Conservation (phyloP, 2,888 invertebrate genomes). For the Rhagonycha lutea region DNA sequence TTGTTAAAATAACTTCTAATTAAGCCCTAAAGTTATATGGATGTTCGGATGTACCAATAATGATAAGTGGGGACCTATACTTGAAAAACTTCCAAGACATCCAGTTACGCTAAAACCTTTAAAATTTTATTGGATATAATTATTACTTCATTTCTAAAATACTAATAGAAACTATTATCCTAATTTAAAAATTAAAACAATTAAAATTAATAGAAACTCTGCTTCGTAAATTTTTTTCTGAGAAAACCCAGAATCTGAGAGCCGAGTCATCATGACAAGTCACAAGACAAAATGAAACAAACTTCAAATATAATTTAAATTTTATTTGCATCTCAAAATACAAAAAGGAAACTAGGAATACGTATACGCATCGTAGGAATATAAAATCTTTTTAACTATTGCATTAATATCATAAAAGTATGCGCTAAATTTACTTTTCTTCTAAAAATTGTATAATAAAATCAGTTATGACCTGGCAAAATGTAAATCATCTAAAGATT, state of each 20-base stretch:
- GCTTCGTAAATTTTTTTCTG: not conserved
- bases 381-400: not conserved
- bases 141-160: not conserved
- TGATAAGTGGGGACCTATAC: not conserved
- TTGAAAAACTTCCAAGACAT: not conserved
- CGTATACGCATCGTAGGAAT: no score
- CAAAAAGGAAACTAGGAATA: not conserved
- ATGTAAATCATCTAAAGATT: not conserved
- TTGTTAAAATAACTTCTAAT: not conserved
- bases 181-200: not conserved
- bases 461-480: not conserved
- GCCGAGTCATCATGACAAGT: not conserved
- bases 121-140: not conserved
- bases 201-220: not conserved
- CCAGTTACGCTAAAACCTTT: not conserved
- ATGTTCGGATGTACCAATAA: not conserved
- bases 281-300: not conserved
- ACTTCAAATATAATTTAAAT: not conserved
- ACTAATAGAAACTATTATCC: not conserved
- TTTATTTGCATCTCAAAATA: not conserved
- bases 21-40: not conserved
- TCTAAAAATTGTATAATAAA: not conserved
- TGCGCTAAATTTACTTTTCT: not conserved
- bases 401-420: not conserved
- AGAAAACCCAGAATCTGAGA: not conserved